Evolutionary conservation across 2,888 invertebrate species (phyloP), one percentile per base, ranked within the genome.

Genomic region (Hesperia comma): DNA sequence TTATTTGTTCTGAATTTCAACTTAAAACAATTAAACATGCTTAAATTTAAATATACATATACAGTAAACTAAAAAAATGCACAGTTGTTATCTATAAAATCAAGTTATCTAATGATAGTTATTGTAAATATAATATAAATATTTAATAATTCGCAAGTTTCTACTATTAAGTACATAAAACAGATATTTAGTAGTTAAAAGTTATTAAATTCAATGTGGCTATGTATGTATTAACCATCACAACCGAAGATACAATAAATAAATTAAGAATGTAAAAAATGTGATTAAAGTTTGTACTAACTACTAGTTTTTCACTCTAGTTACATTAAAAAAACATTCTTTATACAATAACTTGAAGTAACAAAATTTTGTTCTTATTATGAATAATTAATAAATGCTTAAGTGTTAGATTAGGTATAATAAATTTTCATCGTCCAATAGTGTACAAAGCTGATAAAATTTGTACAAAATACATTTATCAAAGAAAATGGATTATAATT

Each of bases 101-200:
- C 26, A 26, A 10, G 14, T 41, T 41, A 41, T 17, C 19, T 46
- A 46, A 46, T n/a, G n/a, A n/a, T n/a, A 51, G 37, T 37, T 37
- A 37, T 37, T 10, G 0, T 12, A 49, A 14, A 21, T 10, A 14
- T 21, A 51, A 21, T 19, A 14, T 21, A 51, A 51, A 19, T 51
- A 51, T 51, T 32, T 32, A 41, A 43, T 57, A 57, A 57, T 57
- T 57, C 57, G 57, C n/a, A n/a, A 53, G 37, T 43, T 63, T 61
- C 53, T 32, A 68, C 64, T 56, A 58, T 69, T 68, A 70, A 68
- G 68, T 70, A 68, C 69, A 49, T 21, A 51, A 19, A 56, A 33
- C 17, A 12, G 6, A 40, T 14, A 64, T 12, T 46, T 6, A 17
- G 7, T 46, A 15, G 17, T 15, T 17, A 1, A 46, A 17, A 46